A percentile compares a stretch with the other conserved stretches of the same genome.
Evolutionary conservation across 2,113 vertebrate species (phyloP).

Genomic region (Phrynocephalus versicolor): DNA sequence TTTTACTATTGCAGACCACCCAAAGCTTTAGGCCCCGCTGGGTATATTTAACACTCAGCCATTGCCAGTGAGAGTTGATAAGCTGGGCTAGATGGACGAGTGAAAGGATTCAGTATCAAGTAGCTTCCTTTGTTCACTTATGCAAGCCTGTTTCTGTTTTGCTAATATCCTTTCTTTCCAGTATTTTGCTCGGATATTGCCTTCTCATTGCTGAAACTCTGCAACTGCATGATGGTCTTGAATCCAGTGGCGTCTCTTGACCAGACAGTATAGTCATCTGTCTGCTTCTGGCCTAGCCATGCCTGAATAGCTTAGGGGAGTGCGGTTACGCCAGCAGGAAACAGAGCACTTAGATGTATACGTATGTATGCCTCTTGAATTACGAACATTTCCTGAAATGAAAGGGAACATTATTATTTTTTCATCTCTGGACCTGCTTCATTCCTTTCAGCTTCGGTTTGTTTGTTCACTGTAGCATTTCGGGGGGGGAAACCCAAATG

Average conservation of each 20-base stretch:
- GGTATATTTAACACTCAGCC: not conserved
- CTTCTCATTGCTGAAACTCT: not conserved
- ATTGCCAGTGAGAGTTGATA: too few relatives aligned
- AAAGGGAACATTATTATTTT: constrained; percentile 32
- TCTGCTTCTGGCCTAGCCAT: constrained; percentile 15
- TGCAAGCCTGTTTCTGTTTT: too few relatives aligned
- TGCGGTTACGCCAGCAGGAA: constrained; percentile 36
- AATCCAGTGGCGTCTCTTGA: constrained; percentile 7
- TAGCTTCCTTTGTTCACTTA: too few relatives aligned
- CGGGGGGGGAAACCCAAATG: constrained; percentile 3
- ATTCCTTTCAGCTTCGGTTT: not conserved
- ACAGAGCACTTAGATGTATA: not conserved
- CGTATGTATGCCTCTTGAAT: constrained; percentile 38
- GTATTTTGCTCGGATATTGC: not conserved
- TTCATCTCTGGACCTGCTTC: not conserved
- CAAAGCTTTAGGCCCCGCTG: not conserved
- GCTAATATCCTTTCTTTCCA: not conserved
- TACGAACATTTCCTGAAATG: constrained; percentile 41
- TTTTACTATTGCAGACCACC: not conserved
- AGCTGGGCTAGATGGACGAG: too few relatives aligned
- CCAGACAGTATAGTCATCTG: not conserved
- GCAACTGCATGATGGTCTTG: not conserved
- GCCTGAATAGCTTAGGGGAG: constrained; percentile 13
- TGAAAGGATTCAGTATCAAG: too few relatives aligned
- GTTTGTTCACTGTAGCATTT: not conserved